Conservation (phyloP, 2,888 invertebrate species). For the Pheosia gnoma region DNA sequence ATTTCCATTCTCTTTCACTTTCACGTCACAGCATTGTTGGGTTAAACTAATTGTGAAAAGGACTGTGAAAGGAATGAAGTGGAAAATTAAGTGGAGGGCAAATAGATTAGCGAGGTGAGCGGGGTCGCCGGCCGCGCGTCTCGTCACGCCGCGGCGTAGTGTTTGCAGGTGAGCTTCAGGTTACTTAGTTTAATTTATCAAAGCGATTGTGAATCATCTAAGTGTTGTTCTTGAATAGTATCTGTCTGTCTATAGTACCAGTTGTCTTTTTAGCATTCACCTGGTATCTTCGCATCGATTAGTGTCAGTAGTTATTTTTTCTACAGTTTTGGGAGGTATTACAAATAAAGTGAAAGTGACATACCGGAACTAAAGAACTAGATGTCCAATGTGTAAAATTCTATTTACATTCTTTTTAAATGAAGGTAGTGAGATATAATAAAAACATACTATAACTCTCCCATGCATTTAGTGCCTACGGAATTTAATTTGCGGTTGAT, state of each 20-base stretch:
- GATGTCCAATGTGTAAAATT: no score
- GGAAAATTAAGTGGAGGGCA: slow-evolving; percentile 6
- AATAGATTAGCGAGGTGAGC: slow-evolving; percentile 6
- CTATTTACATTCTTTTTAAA: no score
- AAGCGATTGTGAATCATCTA: neutral
- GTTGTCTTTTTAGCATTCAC: no score
- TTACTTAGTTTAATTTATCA: neutral
- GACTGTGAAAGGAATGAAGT: slow-evolving; percentile 7
- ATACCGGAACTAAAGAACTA: no score
- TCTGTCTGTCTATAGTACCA: neutral
- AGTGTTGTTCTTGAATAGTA: neutral
- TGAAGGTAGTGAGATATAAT: no score
- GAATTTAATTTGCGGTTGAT: no score
- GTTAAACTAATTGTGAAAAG: slow-evolving; percentile 8
- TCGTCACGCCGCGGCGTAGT: neutral
- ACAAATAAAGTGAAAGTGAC: no score
- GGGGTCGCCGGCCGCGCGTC: neutral
- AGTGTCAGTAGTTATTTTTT: no score
- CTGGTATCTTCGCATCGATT: no score
- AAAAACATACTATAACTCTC: no score
- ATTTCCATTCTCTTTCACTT: slow-evolving; percentile 7
- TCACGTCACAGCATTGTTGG: neutral
- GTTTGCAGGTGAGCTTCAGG: neutral
- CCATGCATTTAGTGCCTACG: no score
- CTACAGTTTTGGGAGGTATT: no score